These are phyloP conservation scores for Boleophthalmus pectinirostris DNA, from an alignment of 2,113 vertebrate genomes.

Conservation along the genomic window DNA sequence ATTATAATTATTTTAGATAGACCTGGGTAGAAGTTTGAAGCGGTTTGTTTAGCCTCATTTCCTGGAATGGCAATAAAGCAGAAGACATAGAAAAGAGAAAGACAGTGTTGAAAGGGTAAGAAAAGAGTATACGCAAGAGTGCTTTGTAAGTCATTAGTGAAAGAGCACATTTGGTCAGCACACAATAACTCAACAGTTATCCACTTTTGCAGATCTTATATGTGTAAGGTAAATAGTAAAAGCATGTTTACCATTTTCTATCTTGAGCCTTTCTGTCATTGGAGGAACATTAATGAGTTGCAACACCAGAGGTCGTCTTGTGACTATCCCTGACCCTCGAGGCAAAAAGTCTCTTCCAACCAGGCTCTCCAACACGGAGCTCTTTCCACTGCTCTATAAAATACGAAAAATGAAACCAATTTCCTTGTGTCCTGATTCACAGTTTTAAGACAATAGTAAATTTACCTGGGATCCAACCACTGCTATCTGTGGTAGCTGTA, in stretches of 20 bases:
- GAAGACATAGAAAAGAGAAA: slow-evolving; percentile 50
- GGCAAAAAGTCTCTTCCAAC: slow-evolving; percentile 82
- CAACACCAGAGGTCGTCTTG: slow-evolving; percentile 79
- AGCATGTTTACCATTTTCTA: slow-evolving; percentile 67
- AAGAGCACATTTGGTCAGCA: not conserved
- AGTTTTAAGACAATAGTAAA: not conserved
- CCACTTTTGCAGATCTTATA: not conserved
- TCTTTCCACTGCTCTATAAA: slow-evolving; percentile 83
- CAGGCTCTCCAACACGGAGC: slow-evolving; percentile 81
- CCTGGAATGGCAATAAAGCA: slow-evolving; percentile 60
- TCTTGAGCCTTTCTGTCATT: slow-evolving; percentile 64
- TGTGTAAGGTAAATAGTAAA: not conserved
- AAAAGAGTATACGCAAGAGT: not conserved
- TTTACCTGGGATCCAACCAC: slow-evolving; percentile 81
- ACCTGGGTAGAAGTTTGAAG: slow-evolving; percentile 76
- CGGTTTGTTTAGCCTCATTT: slow-evolving; percentile 70
- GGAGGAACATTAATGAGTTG: slow-evolving; percentile 78
- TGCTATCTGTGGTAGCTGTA: slow-evolving; percentile 82
- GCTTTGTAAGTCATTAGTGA: slow-evolving; percentile 19
- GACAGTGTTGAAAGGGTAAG: slow-evolving; percentile 47
- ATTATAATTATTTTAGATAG: slow-evolving; percentile 58
- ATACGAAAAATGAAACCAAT: slow-evolving; percentile 26
- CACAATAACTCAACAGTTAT: not conserved
- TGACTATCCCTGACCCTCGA: slow-evolving; percentile 80
- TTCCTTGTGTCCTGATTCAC: slow-evolving; percentile 1